Conservation (phyloP, 2,888 invertebrate genomes). For the Pimpla rufipes region DNA sequence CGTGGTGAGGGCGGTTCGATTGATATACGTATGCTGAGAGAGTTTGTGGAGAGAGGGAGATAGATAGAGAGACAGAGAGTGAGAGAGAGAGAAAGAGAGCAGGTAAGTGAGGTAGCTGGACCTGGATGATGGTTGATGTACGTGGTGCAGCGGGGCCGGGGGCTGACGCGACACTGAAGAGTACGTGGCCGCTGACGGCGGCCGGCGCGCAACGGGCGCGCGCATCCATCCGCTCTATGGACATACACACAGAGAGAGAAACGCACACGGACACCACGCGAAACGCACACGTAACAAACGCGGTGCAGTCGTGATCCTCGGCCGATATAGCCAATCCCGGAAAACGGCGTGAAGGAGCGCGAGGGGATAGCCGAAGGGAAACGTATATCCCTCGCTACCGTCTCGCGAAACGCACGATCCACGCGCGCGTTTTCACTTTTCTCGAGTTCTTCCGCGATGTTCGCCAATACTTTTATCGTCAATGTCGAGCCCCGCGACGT, state of each 20-base stretch:
- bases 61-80: slow-evolving; percentile 72
- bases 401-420: background rate
- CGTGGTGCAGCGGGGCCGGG: slow-evolving; percentile 84
- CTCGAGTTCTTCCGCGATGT: background rate
- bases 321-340: slow-evolving; percentile 74
- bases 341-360: slow-evolving; percentile 47
- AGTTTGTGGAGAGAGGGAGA: slow-evolving; percentile 71
- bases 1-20: slow-evolving; percentile 31
- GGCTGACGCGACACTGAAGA: slow-evolving; percentile 85
- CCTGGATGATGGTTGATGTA: slow-evolving; percentile 80
- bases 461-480: background rate
- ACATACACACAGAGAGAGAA: no score
- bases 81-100: slow-evolving; percentile 73
- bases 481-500: background rate
- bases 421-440: no score
- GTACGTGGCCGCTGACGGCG: slow-evolving; percentile 74
- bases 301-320: slow-evolving; percentile 57
- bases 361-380: slow-evolving; percentile 14
- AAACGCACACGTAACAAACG: slow-evolving; percentile 8
- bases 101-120: slow-evolving; percentile 81
- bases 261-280: slow-evolving; percentile 15
- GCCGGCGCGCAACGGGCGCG: slow-evolving; percentile 76
- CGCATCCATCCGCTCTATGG: slow-evolving; percentile 74
- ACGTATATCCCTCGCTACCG: slow-evolving; percentile 4
- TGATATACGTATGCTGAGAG: slow-evolving; percentile 33